Percentiles rank a stretch among this genome's conserved stretches.
Conservation (phyloP, 1,140 invertebrate genomes). For the Drosophila mayri region DNA sequence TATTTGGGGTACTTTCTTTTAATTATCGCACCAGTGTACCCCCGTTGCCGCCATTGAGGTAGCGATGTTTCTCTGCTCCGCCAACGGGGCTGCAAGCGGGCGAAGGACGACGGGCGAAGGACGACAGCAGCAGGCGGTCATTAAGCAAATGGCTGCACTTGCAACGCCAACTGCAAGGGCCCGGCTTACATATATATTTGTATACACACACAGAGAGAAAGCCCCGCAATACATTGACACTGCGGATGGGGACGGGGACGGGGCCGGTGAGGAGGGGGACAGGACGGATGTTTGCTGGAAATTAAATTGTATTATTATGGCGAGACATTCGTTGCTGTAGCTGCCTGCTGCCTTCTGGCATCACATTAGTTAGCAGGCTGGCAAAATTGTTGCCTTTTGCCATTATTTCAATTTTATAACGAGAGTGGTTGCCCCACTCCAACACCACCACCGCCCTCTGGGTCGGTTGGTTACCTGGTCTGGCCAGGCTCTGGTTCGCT, state of each 20-base stretch:
- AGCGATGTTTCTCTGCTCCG: constrained; percentile 54
- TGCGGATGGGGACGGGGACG: constrained; percentile 27
- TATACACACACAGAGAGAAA: constrained; percentile 26
- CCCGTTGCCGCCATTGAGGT: constrained; percentile 48
- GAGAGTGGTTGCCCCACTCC: constrained; percentile 32
- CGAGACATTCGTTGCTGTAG: constrained; percentile 75
- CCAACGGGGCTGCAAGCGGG: constrained; percentile 12
- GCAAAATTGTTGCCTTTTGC: constrained; percentile 63
- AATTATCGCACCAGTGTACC: constrained; percentile 64
- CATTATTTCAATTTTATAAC: constrained; percentile 67
- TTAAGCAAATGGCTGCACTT: constrained; percentile 82
- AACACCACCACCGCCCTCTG: background rate
- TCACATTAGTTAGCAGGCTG: constrained; percentile 74
- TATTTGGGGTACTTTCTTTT: constrained; percentile 62
- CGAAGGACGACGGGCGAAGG: constrained; percentile 35
- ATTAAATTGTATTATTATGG: constrained; percentile 84
- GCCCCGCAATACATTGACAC: constrained; percentile 64
- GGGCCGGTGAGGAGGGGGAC: background rate
- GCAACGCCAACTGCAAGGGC: constrained; percentile 59
- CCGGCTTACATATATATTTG: constrained; percentile 27
- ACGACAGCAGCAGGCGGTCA: constrained; percentile 71
- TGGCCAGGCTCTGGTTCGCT: constrained; percentile 10
- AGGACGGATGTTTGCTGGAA: constrained; percentile 80
- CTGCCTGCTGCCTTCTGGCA: constrained; percentile 56
- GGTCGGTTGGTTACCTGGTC: constrained; percentile 13